These are phyloP conservation scores for Subanguina moxae DNA, from an alignment of 1,140 invertebrate species.

Conservation along the genomic window DNA sequence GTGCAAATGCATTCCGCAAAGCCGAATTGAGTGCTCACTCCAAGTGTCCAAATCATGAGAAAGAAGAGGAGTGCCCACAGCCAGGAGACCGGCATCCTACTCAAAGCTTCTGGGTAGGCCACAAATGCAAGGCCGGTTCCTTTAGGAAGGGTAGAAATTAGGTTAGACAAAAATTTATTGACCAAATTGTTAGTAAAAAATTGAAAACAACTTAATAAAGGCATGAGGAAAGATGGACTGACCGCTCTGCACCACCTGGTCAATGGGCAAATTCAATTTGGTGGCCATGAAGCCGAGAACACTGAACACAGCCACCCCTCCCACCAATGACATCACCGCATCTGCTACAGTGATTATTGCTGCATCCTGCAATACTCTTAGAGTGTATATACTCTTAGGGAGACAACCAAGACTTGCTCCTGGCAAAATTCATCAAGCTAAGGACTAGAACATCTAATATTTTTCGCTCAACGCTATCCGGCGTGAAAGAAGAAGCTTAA, in stretches of 20 bases:
- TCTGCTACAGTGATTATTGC: constrained; percentile 69
- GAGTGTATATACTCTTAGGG: too few relatives aligned
- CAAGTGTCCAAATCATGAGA: constrained; percentile 60
- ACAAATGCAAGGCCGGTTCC: constrained; percentile 53
- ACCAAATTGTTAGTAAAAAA: constrained; percentile 12
- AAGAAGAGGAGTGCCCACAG: constrained; percentile 61
- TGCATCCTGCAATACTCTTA: constrained; percentile 62
- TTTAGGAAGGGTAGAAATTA: background rate
- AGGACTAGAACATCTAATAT: too few relatives aligned
- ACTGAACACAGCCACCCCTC: constrained; percentile 65
- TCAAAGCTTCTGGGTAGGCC: constrained; percentile 60
- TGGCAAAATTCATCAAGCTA: too few relatives aligned
- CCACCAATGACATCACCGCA: constrained; percentile 67
- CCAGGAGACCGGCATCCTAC: constrained; percentile 61
- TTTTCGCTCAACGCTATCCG: too few relatives aligned
- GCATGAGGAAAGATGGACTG: too few relatives aligned
- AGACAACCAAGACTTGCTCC: too few relatives aligned
- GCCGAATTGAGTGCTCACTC: constrained; percentile 57
- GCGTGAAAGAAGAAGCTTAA: too few relatives aligned
- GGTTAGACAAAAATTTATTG: background rate
- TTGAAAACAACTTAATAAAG: constrained; percentile 1
- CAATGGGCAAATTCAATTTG: constrained; percentile 61
- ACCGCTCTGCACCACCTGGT: constrained; percentile 64
- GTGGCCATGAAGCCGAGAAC: constrained; percentile 67
- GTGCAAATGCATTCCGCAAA: constrained; percentile 49